phyloP scores from a whole-genome alignment of 1,140 invertebrate species.

The Elymnias hypermnestra region DNA sequence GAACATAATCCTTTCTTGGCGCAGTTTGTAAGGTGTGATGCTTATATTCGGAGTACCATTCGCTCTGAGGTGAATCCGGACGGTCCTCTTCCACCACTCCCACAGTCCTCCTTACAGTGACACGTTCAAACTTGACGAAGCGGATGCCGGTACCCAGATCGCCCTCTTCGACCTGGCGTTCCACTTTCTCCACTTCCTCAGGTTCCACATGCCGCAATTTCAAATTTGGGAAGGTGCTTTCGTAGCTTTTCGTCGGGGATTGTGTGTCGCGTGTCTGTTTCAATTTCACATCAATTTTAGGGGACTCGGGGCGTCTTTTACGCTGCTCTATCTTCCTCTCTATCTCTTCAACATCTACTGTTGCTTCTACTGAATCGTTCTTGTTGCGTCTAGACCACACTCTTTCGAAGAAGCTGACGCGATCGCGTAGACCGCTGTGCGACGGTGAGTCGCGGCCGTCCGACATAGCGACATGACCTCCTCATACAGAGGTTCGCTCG shows the following conservation, averaged over 20 bases:
- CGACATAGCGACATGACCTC: constrained; percentile 68
- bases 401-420: constrained; percentile 86
- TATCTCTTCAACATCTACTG: constrained; percentile 77
- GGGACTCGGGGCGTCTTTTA: constrained; percentile 69
- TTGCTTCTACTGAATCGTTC: constrained; percentile 59
- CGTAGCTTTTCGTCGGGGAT: constrained; percentile 59
- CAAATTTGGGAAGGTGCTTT: constrained; percentile 49
- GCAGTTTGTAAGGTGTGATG: constrained; percentile 73
- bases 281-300: constrained; percentile 78
- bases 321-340: constrained; percentile 78
- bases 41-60: constrained; percentile 68
- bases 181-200: constrained; percentile 73
- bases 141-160: constrained; percentile 78
- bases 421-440: constrained; percentile 78
- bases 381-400: constrained; percentile 79
- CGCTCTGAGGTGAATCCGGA: constrained; percentile 77
- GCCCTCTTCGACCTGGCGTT: constrained; percentile 79
- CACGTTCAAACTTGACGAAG: constrained; percentile 82
- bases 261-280: constrained; percentile 73
- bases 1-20: constrained; percentile 79
- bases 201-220: constrained; percentile 59
- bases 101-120: constrained; percentile 77
- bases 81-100: constrained; percentile 50
- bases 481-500: constrained; percentile 62
- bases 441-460: constrained; percentile 72